Base-by-base conservation (phyloP, 2,797 vertebrate genomes). In the Mionectes olivaceus region DNA sequence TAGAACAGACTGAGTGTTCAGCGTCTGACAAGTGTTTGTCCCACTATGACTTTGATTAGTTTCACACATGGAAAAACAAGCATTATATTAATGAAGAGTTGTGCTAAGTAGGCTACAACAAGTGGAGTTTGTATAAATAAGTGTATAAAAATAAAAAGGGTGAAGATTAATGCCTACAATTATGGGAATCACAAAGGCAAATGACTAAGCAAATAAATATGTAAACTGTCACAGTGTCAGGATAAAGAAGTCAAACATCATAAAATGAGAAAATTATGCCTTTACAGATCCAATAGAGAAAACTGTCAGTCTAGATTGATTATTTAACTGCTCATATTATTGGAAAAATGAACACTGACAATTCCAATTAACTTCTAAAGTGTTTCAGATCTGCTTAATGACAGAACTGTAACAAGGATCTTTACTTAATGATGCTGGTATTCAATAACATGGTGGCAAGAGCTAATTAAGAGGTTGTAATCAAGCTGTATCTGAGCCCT, bases 161-260 rank as follows among this genome's bases (percentile, higher is more conserved):
- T 49, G 35, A 53, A 90, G 87, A 93, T 49, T 21, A 46, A 69
- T 83, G 59, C 25, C 32, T 67, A 11, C 9, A 10, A 7, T 43
- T 52, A 32, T 15, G 32, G 50, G 52, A 68, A 50, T 46, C 9
- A 0, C 21, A 52, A 43, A 85, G 64, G 69, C 33, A 53, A 78
- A 27, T 77, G 64, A 82, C 33, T 64, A 33, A 87, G 90, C 35
- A 85, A 92, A 95, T 83, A 89, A 89, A 90, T 56, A 73, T 24
- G 47, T 61, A 74, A 89, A 76, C 74, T 89, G 61, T 87, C 75
- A 77, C 4, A 17, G 52, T 32, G 60, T 10, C 60, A 91, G 70
- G 71, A 81, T n/a, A 53, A 68, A 73, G 53, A 50, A 61, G 21
- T 75, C 13, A 43, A 65, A 25, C 53, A 57, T 22, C 55, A 73